phyloP scores from a whole-genome alignment of 2,797 vertebrate genomes.

The Luscinia luscinia region DNA sequence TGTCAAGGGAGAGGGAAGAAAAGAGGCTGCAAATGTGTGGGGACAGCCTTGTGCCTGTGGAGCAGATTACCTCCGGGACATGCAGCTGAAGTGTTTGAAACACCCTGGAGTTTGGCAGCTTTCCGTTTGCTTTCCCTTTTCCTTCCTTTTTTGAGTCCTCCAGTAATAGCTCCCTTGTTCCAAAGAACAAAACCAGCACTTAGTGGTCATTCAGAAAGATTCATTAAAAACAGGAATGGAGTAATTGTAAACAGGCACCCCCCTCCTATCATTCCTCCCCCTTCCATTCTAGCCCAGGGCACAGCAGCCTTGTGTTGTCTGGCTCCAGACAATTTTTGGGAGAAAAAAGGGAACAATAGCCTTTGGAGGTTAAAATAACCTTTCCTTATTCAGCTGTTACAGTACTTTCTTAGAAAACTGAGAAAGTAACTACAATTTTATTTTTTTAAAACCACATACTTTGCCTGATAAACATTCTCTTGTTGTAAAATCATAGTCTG shows the following conservation, averaged over 20 bases:
- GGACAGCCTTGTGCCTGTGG: constrained; percentile 54
- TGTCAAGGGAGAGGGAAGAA: constrained; percentile 5
- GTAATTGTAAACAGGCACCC: constrained; percentile 87
- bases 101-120: constrained; percentile 77
- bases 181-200: constrained; percentile 84
- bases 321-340: constrained; percentile 42
- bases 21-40: not conserved
- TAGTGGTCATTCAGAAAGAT: constrained; percentile 86
- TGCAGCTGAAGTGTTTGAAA: constrained; percentile 70
- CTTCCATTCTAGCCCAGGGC: constrained; percentile 58
- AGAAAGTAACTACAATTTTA: not conserved
- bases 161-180: constrained; percentile 89
- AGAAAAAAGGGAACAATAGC: constrained; percentile 25
- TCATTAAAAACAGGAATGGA: constrained; percentile 82
- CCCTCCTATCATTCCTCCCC: not conserved
- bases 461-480: not conserved
- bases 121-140: constrained; percentile 87
- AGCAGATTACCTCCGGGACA: constrained; percentile 76
- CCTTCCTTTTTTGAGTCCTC: constrained; percentile 85
- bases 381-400: constrained; percentile 35
- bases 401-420: constrained; percentile 38
- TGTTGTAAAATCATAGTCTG: not conserved
- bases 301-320: constrained; percentile 56
- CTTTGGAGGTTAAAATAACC: constrained; percentile 49
- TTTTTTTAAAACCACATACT: not conserved